These are phyloP conservation scores for Drosophila leontia DNA, from an alignment of 1,140 invertebrate species.

Conservation along the genomic window DNA sequence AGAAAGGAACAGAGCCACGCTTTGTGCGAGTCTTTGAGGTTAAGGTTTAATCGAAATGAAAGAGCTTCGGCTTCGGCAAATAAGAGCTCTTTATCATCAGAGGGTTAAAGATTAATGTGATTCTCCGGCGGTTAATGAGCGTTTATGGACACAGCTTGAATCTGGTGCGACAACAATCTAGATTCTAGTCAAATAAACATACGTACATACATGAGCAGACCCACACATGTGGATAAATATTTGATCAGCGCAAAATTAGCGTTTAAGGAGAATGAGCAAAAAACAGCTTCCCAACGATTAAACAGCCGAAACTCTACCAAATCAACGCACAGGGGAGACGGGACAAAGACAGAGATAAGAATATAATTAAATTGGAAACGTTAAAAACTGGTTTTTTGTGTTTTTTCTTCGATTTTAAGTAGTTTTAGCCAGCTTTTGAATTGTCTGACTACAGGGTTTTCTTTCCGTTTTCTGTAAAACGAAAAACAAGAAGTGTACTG, in stretches of 20 bases:
- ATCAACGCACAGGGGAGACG: constrained; percentile 6
- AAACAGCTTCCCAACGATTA: constrained; percentile 29
- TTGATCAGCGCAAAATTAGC: constrained; percentile 48
- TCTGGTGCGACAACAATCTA: constrained; percentile 35
- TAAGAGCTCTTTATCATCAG: constrained; percentile 23
- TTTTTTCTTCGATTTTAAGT: constrained; percentile 2
- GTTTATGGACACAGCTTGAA: constrained; percentile 39
- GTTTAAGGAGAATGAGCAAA: constrained; percentile 24
- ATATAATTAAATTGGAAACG: constrained; percentile 2
- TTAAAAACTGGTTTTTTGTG: constrained; percentile 23
- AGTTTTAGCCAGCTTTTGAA: constrained; percentile 14
- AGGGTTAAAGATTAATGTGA: constrained; percentile 37
- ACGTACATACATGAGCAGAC: neutral
- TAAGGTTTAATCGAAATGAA: constrained; percentile 34
- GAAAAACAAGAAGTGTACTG: constrained; percentile 11
- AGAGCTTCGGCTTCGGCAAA: neutral
- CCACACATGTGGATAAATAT: constrained; percentile 54
- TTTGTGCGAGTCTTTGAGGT: constrained; percentile 44
- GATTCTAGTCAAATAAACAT: constrained; percentile 27
- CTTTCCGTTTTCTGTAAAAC: constrained; percentile 8
- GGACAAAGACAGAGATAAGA: constrained; percentile 16
- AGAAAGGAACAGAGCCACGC: constrained; percentile 30
- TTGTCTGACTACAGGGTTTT: neutral
- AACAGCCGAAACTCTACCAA: constrained; percentile 2
- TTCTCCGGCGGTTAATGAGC: constrained; percentile 17